These are phyloP conservation scores for Dione vanillae DNA, from an alignment of 2,888 invertebrate genomes.

Conservation along the genomic window DNA sequence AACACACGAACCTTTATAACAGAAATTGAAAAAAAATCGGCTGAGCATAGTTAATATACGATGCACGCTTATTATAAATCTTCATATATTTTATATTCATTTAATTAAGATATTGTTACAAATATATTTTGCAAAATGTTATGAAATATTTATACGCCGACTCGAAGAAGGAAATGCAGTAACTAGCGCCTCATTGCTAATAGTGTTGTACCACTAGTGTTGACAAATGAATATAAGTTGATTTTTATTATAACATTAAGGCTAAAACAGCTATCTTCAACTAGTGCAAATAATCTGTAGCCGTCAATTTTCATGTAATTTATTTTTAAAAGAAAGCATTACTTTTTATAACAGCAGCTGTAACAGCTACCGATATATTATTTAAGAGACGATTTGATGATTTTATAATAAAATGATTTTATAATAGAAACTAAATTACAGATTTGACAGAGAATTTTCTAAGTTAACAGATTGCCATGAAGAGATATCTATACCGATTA, in stretches of 20 bases:
- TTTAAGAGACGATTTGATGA: too few relatives aligned
- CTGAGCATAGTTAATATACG: slow-evolving; percentile 41
- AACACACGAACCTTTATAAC: slow-evolving; percentile 63
- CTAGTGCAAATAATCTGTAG: too few relatives aligned
- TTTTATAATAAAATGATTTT: too few relatives aligned
- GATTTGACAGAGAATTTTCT: too few relatives aligned
- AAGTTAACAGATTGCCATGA: too few relatives aligned
- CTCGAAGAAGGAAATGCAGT: neutral
- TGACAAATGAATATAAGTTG: neutral
- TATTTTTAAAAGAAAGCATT: too few relatives aligned
- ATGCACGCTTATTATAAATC: neutral
- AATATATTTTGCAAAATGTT: slow-evolving; percentile 1
- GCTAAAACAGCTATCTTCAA: too few relatives aligned
- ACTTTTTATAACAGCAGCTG: too few relatives aligned
- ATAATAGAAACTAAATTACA: too few relatives aligned
- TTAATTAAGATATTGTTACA: neutral
- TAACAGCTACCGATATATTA: too few relatives aligned
- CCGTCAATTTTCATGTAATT: too few relatives aligned
- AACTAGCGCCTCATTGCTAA: neutral
- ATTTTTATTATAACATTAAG: neutral
- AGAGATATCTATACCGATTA: too few relatives aligned
- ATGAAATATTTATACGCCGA: slow-evolving; percentile 9
- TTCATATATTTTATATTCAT: neutral
- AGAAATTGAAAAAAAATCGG: slow-evolving; percentile 42
- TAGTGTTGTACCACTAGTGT: neutral